Percentiles rank a stretch among this genome's conserved stretches.
phyloP scores from a whole-genome alignment of 2,113 vertebrate species.

The Mesembrinibis cayennensis region DNA sequence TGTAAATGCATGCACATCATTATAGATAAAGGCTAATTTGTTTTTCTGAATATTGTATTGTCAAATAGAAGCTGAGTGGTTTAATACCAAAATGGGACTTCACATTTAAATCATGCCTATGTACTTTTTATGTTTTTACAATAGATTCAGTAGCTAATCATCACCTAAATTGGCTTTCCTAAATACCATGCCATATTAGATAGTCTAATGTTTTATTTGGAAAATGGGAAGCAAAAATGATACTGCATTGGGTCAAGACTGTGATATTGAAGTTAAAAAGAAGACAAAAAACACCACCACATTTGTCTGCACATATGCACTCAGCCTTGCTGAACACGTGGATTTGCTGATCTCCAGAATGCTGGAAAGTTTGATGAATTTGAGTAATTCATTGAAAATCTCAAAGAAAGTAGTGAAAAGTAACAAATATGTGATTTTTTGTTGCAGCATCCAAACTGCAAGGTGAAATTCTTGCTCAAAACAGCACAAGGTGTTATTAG shows the following conservation, averaged over 20 bases:
- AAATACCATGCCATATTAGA: not conserved
- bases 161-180: slow-evolving; percentile 11
- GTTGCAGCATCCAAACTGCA: not conserved
- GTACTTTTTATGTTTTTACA: slow-evolving; percentile 1
- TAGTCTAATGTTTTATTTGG: not conserved
- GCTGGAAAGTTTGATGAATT: not conserved
- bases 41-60: not conserved
- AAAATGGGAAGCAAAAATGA: not conserved
- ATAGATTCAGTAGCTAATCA: not conserved
- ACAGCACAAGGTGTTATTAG: not conserved
- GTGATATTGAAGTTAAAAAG: not conserved
- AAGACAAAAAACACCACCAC: not conserved
- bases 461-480: not conserved
- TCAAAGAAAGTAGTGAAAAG: not conserved
- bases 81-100: not conserved
- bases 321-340: not conserved
- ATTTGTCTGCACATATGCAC: not conserved
- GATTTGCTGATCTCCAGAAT: not conserved
- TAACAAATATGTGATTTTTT: fast-evolving
- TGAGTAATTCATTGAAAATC: not conserved
- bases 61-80: not conserved
- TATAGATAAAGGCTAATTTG: slow-evolving; percentile 28
- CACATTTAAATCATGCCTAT: slow-evolving; percentile 5
- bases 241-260: not conserved
- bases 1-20: not conserved